Conservation (phyloP, 2,888 invertebrate species). For the Ectobius pallidus region DNA sequence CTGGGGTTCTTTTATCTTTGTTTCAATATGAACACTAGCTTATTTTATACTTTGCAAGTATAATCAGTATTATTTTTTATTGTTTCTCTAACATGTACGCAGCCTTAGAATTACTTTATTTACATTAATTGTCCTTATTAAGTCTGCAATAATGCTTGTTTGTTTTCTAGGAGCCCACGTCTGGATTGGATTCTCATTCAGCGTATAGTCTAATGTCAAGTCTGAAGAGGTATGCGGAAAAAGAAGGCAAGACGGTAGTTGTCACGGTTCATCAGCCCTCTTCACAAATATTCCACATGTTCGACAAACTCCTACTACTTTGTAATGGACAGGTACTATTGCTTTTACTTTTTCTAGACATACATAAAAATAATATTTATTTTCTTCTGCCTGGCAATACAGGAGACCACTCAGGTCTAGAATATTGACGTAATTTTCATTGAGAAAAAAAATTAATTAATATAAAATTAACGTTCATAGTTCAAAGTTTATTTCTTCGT, state of each 20-base stretch:
- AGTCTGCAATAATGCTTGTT: not conserved
- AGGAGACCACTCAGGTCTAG: too few relatives aligned
- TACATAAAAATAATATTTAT: not conserved
- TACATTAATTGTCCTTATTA: not conserved
- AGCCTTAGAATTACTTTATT: too few relatives aligned
- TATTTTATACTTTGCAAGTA: too few relatives aligned
- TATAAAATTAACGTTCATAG: too few relatives aligned
- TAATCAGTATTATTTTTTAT: too few relatives aligned
- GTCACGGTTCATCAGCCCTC: slow-evolving; percentile 84
- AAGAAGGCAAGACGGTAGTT: slow-evolving; percentile 78
- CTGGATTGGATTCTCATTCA: slow-evolving; percentile 81
- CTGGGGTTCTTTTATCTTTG: too few relatives aligned
- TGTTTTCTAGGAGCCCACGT: slow-evolving; percentile 74
- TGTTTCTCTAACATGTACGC: too few relatives aligned
- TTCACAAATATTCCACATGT: slow-evolving; percentile 83
- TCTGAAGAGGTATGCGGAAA: slow-evolving; percentile 73
- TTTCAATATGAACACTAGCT: too few relatives aligned
- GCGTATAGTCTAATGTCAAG: slow-evolving; percentile 75
- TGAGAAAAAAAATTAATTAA: too few relatives aligned
- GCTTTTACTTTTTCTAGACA: not conserved
- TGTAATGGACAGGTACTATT: slow-evolving; percentile 65
- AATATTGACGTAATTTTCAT: too few relatives aligned
- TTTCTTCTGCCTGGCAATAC: too few relatives aligned
- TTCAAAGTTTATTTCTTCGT: too few relatives aligned
- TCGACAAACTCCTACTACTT: slow-evolving; percentile 73